These are phyloP conservation scores for Lutraria rhynchaena DNA, from an alignment of 1,140 invertebrate genomes.

Conservation along the genomic window DNA sequence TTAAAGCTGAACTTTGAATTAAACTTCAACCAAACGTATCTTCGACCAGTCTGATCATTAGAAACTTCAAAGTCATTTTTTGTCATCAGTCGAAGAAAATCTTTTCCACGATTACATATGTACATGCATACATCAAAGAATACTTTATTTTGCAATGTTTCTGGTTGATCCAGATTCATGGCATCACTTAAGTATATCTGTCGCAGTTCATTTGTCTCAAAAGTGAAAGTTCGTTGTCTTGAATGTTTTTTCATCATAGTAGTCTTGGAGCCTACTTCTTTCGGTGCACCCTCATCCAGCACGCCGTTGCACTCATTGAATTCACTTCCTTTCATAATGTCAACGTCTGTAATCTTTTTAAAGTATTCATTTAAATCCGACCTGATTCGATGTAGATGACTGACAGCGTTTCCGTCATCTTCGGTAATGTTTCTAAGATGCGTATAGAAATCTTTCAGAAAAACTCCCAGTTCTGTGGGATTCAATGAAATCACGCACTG, in stretches of 20 bases:
- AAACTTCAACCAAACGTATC: conserved; percentile 77
- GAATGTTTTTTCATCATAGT: conserved; percentile 55
- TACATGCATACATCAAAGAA: conserved; percentile 78
- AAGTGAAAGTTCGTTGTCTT: conserved; percentile 55
- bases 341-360: conserved; percentile 69
- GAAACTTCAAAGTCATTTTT: conserved; percentile 77
- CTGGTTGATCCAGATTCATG: conserved; percentile 73
- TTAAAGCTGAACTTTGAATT: conserved; percentile 73
- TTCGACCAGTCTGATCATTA: conserved; percentile 70
- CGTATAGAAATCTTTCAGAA: conserved; percentile 74
- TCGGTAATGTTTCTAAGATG: conserved; percentile 66
- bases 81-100: conserved; percentile 75
- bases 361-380: conserved; percentile 74
- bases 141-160: conserved; percentile 76
- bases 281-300: conserved; percentile 67
- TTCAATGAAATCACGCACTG: conserved; percentile 66
- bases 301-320: conserved; percentile 73
- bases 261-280: conserved; percentile 57
- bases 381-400: conserved; percentile 66
- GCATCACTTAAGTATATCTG: conserved; percentile 76
- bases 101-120: conserved; percentile 77
- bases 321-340: conserved; percentile 70
- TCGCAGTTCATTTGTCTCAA: conserved; percentile 75
- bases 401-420: conserved; percentile 55
- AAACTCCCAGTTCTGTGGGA: conserved; percentile 68